phyloP scores from a whole-genome alignment of 2,113 vertebrate species.

The Patagioenas fasciata region DNA sequence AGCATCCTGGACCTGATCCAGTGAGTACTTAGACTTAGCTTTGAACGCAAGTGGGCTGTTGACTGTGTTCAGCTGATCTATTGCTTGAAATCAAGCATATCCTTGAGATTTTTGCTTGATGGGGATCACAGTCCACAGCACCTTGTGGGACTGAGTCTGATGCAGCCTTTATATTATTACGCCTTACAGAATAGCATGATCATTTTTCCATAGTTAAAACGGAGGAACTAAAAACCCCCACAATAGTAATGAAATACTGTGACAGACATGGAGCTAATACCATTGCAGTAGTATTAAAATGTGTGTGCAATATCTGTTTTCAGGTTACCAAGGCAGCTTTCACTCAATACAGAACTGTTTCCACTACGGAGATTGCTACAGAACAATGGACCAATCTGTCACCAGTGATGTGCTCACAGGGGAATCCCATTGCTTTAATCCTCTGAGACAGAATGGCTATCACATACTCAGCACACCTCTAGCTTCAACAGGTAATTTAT shows the following conservation, averaged over 20 bases:
- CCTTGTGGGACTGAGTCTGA: background rate
- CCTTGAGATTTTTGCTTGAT: background rate
- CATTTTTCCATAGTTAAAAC: background rate
- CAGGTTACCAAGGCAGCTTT: slow-evolving; percentile 97
- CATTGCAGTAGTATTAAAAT: background rate
- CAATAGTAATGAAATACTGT: background rate
- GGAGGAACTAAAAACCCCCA: background rate
- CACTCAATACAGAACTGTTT: slow-evolving; percentile 89
- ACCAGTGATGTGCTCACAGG: slow-evolving; percentile 77
- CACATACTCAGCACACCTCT: slow-evolving; percentile 81
- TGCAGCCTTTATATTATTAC: background rate
- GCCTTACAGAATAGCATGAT: background rate
- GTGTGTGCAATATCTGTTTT: slow-evolving; percentile 48
- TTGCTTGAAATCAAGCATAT: background rate
- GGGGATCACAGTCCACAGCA: background rate
- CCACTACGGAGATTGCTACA: slow-evolving; percentile 91
- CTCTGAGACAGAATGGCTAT: slow-evolving; percentile 88
- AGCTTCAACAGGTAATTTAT: slow-evolving; percentile 81
- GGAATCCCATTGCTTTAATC: slow-evolving; percentile 82
- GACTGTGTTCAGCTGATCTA: background rate
- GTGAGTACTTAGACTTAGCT: background rate
- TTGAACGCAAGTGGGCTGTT: background rate
- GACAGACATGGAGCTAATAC: background rate
- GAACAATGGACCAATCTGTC: slow-evolving; percentile 82
- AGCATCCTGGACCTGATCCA: background rate